Percentiles rank a stretch among this genome's conserved stretches.
Conservation (phyloP, 2,113 vertebrate genomes). For the Gavialis gangeticus region DNA sequence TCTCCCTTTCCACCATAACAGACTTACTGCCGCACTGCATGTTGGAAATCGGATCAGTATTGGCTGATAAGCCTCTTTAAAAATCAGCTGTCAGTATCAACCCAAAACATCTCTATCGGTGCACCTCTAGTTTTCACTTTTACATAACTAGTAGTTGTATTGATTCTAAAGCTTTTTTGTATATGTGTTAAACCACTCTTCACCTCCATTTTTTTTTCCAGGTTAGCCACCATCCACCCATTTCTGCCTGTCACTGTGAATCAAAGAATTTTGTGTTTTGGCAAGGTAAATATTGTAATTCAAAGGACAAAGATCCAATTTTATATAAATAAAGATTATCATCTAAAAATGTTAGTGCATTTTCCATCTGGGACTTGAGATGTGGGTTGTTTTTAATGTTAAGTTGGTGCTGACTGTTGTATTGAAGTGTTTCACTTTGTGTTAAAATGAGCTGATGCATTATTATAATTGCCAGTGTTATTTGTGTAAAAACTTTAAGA, state of each 20-base stretch:
- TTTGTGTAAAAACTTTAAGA: not conserved
- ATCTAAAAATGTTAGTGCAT: not conserved
- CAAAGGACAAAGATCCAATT: slow-evolving; percentile 30
- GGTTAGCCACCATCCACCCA: slow-evolving; percentile 99
- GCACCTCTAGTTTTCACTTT: not conserved
- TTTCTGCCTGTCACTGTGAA: slow-evolving; percentile 99
- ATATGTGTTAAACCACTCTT: not conserved
- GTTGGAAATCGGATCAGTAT: no score
- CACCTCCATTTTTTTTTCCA: slow-evolving; percentile 71
- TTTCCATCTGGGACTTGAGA: slow-evolving; percentile 39
- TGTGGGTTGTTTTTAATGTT: not conserved
- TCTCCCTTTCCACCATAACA: no score
- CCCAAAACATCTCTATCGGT: no score
- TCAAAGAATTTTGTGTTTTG: slow-evolving; percentile 99
- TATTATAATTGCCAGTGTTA: not conserved
- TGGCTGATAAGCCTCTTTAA: no score
- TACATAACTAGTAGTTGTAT: not conserved
- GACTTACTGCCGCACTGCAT: no score
- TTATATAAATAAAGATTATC: not conserved
- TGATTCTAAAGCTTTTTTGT: not conserved
- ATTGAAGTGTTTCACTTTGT: slow-evolving; percentile 23
- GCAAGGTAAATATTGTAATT: slow-evolving; percentile 90
- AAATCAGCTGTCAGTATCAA: no score
- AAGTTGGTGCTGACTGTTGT: not conserved
- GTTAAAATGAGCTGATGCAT: not conserved